These are phyloP conservation scores for Eurystomus gularis DNA, from an alignment of 2,113 vertebrate genomes.

Conservation along the genomic window DNA sequence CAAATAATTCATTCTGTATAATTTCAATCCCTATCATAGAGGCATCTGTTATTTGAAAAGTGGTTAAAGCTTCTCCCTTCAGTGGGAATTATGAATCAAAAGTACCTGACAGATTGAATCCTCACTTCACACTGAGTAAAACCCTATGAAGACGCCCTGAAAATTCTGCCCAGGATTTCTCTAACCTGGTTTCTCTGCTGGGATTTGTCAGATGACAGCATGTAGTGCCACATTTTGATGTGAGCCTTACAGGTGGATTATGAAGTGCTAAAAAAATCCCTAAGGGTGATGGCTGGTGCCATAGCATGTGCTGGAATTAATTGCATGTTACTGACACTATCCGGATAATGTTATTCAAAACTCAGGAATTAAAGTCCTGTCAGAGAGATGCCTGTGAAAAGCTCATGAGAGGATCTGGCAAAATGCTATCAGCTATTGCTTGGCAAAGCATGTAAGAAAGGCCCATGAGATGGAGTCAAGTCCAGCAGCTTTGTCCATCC, in stretches of 20 bases:
- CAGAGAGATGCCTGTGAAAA: background rate
- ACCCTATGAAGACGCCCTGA: fast-evolving
- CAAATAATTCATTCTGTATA: background rate
- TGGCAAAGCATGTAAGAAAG: background rate
- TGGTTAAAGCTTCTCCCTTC: background rate
- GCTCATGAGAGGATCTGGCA: background rate
- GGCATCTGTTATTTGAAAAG: background rate
- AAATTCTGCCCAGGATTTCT: background rate
- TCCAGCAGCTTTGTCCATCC: background rate
- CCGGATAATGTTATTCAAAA: background rate
- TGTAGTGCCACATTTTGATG: background rate
- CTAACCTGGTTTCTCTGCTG: background rate
- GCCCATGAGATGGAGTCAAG: background rate
- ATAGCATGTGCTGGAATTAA: background rate
- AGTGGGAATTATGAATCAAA: background rate
- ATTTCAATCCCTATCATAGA: background rate
- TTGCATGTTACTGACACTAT: background rate
- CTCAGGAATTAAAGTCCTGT: background rate
- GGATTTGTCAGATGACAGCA: background rate
- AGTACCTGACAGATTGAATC: background rate
- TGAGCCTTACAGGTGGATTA: background rate
- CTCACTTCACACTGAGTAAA: background rate
- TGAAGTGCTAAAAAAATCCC: background rate
- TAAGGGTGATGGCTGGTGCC: background rate
- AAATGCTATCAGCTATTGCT: background rate